Base-by-base conservation (phyloP, 2,888 invertebrate species). In the Eupithecia subfuscata region DNA sequence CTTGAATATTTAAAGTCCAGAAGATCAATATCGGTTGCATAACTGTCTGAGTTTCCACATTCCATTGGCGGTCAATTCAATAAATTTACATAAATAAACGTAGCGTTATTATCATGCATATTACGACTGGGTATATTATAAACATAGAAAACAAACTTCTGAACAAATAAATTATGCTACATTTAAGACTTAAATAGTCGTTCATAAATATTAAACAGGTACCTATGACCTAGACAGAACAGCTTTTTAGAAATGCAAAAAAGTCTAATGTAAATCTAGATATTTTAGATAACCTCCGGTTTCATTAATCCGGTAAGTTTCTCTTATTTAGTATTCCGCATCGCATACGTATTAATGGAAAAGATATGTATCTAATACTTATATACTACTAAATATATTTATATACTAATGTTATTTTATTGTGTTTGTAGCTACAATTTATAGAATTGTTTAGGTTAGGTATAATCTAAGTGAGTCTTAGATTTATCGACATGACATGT, bases 261-360 rank as follows among this genome's bases (percentile, higher is more conserved):
- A 60, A 25, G 22, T 14, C 5, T 25, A 63, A 14, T 63, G 22
- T 52, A 63, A 63, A 63, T 25, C 30, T 63, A 63, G 63, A 30
- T 63, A 63, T 63, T 63, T 25, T 14, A 63, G 25, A 63, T 30
- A 16, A 25, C n/a, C 30, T 63, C 63, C 63, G 63, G 63, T 30
- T 63, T 25, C 22, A 30, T 63, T 25, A 63, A 63, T 63, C 52
- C 30, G 63, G 30, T 30, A 25, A 63, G 22, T 63, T 63, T 63
- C 25, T 63, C 63, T 63, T 11, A 63, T 30, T 63, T 63, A 63
- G 63, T 25, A 63, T 63, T 63, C 63, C 63, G 25, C 25, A 63
- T 30, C 30, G 30, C 30, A 30, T 30, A 45, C 12, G 45, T 45
- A 45, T 16, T 45, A 45, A 45, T 45, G 45, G 6, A 45, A 45